These are phyloP conservation scores for Trachemys scripta DNA, from an alignment of 2,113 vertebrate genomes.

Conservation along the genomic window DNA sequence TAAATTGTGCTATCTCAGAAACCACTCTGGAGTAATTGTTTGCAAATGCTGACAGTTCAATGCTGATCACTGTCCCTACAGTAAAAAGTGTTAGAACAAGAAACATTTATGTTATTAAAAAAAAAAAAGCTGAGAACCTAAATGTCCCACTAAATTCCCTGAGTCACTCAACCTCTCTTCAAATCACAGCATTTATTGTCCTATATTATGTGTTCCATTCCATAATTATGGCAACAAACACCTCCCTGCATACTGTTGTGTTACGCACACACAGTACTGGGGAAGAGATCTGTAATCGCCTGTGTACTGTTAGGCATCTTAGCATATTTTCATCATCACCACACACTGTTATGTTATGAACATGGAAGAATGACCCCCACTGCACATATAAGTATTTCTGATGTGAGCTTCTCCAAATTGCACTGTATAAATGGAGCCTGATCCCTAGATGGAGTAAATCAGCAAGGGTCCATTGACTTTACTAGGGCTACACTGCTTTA, in stretches of 20 bases:
- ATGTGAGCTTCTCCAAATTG: background rate
- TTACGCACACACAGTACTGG: background rate
- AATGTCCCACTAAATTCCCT: background rate
- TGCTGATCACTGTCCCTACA: background rate
- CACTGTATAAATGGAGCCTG: background rate
- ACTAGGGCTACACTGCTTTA: background rate
- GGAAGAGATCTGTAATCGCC: background rate
- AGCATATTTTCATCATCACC: background rate
- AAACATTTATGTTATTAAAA: background rate
- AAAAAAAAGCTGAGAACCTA: background rate
- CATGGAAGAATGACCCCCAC: fast-evolving
- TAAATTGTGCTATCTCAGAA: background rate
- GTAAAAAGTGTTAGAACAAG: background rate
- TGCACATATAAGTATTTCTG: fast-evolving
- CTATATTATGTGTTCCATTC: background rate
- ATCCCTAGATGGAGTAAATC: background rate
- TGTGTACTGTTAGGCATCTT: background rate
- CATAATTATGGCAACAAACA: background rate
- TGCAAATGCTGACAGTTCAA: background rate
- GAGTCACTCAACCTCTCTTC: background rate
- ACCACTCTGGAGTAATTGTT: background rate
- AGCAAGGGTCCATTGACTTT: background rate
- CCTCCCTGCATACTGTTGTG: background rate
- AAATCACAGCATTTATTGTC: background rate
- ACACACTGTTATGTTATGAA: fast-evolving